These are phyloP conservation scores for Trichopria drosophilae DNA, from an alignment of 2,888 invertebrate genomes.

Conservation along the genomic window DNA sequence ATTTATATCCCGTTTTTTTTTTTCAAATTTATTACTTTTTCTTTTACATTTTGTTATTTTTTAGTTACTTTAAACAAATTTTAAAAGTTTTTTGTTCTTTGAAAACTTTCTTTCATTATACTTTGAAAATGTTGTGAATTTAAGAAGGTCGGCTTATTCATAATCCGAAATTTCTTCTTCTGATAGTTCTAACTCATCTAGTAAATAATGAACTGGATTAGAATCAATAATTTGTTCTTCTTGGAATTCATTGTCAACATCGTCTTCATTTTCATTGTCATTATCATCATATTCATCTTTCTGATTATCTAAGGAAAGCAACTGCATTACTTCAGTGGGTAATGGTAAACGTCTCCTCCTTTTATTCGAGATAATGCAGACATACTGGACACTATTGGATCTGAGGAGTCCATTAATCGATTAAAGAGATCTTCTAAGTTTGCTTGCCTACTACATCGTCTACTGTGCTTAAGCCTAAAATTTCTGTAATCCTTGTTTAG, in stretches of 20 bases:
- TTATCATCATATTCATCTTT: background rate
- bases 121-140: background rate
- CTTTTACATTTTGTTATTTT: background rate
- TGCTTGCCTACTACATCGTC: constrained; percentile 7
- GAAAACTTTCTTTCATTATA: background rate
- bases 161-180: background rate
- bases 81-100: no score
- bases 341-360: constrained; percentile 1
- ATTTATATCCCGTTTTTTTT: no score
- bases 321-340: background rate
- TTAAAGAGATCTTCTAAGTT: constrained; percentile 10
- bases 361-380: background rate
- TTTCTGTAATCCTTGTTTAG: constrained; percentile 22
- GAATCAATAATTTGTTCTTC: background rate
- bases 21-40: background rate
- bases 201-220: background rate
- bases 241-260: background rate
- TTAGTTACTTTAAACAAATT: no score
- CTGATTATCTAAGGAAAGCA: background rate
- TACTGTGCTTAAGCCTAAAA: constrained; percentile 18
- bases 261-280: no score
- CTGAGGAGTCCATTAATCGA: constrained; percentile 2
- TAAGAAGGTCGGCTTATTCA: background rate
- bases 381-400: constrained; percentile 5
- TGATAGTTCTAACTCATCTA: background rate